Conservation (phyloP, 2,113 vertebrate species). For the Pardalotus punctatus region DNA sequence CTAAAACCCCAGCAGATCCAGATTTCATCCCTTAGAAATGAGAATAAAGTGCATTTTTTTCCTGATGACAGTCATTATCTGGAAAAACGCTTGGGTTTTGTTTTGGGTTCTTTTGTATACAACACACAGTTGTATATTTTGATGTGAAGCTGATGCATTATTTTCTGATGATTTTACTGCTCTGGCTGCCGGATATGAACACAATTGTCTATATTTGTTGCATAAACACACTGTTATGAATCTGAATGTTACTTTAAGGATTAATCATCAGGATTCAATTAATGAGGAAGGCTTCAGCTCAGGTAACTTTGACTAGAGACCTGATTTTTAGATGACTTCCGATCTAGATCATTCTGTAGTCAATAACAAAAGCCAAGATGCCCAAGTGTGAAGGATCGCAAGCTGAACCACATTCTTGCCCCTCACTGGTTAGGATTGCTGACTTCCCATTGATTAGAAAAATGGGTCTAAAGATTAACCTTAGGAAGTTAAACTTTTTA, state of each 20-base stretch:
- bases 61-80: not conserved
- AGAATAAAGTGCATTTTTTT: not conserved
- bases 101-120: not conserved
- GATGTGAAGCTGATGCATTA: not conserved
- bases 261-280: not conserved
- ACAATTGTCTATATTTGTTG: not conserved
- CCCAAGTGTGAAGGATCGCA: not conserved
- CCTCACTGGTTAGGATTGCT: not conserved
- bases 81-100: slow-evolving; percentile 45
- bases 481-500: not conserved
- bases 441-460: not conserved
- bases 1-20: slow-evolving; percentile 45
- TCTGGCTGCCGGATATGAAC: slow-evolving; percentile 42
- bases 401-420: not conserved
- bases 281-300: not conserved
- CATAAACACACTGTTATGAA: not conserved
- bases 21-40: slow-evolving; percentile 1
- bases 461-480: not conserved
- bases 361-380: not conserved
- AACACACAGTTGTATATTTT: not conserved
- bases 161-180: slow-evolving; percentile 42
- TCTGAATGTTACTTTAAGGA: slow-evolving; percentile 24
- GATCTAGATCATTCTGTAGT: not conserved
- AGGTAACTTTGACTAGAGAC: not conserved
- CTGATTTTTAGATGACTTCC: not conserved